Evolutionary conservation across 1,140 invertebrate species (phyloP), one percentile per base, ranked within the genome.

Genomic region (Ostrea edulis): DNA sequence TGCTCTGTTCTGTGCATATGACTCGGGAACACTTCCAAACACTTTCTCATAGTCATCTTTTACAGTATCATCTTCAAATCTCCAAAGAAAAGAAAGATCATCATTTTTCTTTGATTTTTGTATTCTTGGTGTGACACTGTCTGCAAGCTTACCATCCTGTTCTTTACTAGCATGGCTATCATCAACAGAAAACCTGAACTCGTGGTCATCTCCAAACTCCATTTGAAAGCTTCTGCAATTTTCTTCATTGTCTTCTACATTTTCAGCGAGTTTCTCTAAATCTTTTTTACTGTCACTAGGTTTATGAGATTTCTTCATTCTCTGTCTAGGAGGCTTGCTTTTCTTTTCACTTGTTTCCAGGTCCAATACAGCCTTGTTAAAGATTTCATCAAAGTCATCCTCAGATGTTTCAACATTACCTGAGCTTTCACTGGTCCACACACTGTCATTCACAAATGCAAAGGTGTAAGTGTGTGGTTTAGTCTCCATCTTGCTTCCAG

Each of bases 381-480:
- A 89, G 53, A 89, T 82, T 82, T 86, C 68, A 84, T 89, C 86
- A 87, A 89, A 89, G 35, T 89, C 88, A 22, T 87, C 86, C 5
- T 65, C 58, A n/a, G 25, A n/a, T 14, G n/a, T 35, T 62, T 25
- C 55, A n/a, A 65, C 22, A 51, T 44, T 44, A 35, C 29, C 55
- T 14, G 35, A 44, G 58, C 54, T 85, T 29, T 85, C 84, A 35
- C 29, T 58, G 35, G 22, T 62, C n/a, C 22, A 62, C 14, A 65
- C 84, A 22, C 54, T 62, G 25, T 85, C 84, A 65, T 85, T 85
- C 20, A 58, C 54, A 65, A 85, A 85, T 7, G 84, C 54, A 85
- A 85, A 85, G 11, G 35, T 58, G 22, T 85, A 85, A 11, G 20
- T 85, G 1, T 62, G 29, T 17, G 84, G 55, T 44, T 85, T 85